Conservation (phyloP, 2,113 vertebrate species). For the Zosterops japonicus region DNA sequence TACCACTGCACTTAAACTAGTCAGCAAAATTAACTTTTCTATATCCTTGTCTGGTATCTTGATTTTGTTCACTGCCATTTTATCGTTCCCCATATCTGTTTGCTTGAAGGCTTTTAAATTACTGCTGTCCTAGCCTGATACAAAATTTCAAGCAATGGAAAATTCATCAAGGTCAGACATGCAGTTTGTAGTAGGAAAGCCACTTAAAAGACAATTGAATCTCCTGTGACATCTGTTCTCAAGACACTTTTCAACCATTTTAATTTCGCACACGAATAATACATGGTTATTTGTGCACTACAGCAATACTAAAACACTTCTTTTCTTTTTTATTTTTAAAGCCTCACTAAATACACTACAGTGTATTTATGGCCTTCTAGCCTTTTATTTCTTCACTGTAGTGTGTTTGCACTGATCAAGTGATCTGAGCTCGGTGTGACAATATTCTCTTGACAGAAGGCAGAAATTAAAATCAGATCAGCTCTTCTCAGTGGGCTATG, state of each 20-base stretch:
- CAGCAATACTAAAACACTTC: neutral
- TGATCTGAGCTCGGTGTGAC: neutral
- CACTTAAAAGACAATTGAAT: neutral
- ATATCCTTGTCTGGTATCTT: neutral
- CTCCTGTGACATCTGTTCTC: neutral
- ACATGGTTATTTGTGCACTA: neutral
- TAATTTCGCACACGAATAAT: neutral
- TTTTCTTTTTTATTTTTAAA: too few relatives aligned
- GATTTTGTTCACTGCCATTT: neutral
- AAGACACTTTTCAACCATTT: neutral
- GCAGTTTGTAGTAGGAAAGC: neutral
- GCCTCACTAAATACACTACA: too few relatives aligned
- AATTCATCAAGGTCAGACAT: neutral
- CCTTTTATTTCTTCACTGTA: neutral
- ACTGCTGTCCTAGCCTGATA: neutral
- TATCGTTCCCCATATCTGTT: neutral
- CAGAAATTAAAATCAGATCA: neutral
- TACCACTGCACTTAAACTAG: neutral
- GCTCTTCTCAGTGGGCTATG: accelerated
- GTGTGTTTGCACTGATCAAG: neutral
- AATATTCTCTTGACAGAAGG: neutral
- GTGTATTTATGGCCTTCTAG: too few relatives aligned
- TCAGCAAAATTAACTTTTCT: neutral
- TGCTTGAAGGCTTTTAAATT: neutral
- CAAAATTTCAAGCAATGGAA: neutral